Evolutionary conservation across 1,140 invertebrate species (phyloP).

Genomic region (Drosophila setifemur): DNA sequence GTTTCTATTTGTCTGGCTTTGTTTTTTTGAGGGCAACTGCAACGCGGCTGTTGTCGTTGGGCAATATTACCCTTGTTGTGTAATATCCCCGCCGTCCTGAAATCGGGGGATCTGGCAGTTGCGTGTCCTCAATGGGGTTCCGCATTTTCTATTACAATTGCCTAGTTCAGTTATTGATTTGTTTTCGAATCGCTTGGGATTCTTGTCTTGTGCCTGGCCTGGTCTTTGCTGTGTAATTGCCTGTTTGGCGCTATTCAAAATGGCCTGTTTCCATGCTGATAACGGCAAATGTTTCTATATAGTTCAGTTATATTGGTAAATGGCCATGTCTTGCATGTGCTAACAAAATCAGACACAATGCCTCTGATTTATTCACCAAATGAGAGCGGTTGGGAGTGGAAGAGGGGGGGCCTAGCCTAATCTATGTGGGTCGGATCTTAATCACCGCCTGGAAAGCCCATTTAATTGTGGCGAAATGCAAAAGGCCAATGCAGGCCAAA

Average conservation of each 20-base stretch:
- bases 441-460: constrained; percentile 25
- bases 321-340: constrained; percentile 23
- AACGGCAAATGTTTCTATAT: constrained; percentile 19
- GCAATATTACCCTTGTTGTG: constrained; percentile 72
- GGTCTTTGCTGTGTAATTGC: constrained; percentile 48
- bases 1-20: constrained; percentile 2
- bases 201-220: neutral
- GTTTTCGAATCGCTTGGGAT: constrained; percentile 23
- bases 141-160: constrained; percentile 18
- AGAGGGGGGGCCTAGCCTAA: constrained; percentile 11
- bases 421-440: constrained; percentile 54
- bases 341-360: constrained; percentile 23
- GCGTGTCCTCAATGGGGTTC: constrained; percentile 32
- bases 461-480: constrained; percentile 29
- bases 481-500: constrained; percentile 30
- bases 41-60: constrained; percentile 14
- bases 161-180: constrained; percentile 66
- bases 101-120: constrained; percentile 45
- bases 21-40: constrained; percentile 41
- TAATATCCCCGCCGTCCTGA: constrained; percentile 29
- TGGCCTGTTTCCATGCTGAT: constrained; percentile 51
- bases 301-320: constrained; percentile 16
- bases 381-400: neutral
- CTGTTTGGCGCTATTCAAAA: constrained; percentile 60
- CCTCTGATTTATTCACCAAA: constrained; percentile 44